phyloP scores from a whole-genome alignment of 2,888 invertebrate species.

The Lamellibrachia satsuma region DNA sequence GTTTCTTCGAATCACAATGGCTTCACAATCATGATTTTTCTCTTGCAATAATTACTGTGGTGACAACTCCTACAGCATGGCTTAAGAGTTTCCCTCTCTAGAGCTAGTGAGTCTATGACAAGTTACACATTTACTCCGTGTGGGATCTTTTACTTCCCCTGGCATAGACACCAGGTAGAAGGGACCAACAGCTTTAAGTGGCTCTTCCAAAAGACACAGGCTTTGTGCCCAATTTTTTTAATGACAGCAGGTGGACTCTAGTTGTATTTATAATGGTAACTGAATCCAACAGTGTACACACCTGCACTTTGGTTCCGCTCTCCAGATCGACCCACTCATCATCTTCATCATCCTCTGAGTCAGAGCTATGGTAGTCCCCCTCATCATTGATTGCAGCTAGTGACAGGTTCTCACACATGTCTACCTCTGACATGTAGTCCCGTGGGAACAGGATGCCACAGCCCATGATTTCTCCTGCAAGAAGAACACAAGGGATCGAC shows the following conservation, averaged over 20 bases:
- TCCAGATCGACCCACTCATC: constrained; percentile 57
- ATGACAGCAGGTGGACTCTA: neutral
- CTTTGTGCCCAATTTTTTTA: too few relatives aligned
- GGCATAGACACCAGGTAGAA: too few relatives aligned
- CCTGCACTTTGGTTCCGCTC: constrained; percentile 62
- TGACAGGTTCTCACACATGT: constrained; percentile 41
- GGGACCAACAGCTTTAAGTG: too few relatives aligned
- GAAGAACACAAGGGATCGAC: neutral
- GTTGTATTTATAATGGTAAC: neutral
- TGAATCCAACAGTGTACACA: constrained; percentile 30
- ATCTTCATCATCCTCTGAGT: constrained; percentile 65
- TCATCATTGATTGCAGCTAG: constrained; percentile 44
- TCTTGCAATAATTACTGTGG: too few relatives aligned
- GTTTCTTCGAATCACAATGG: too few relatives aligned
- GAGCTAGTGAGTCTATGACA: too few relatives aligned
- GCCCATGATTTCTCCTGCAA: constrained; percentile 69
- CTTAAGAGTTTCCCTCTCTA: too few relatives aligned
- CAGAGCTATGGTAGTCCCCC: constrained; percentile 52
- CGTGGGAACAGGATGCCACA: constrained; percentile 70
- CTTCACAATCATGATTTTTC: too few relatives aligned
- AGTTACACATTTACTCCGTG: too few relatives aligned
- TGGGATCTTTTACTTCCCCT: too few relatives aligned
- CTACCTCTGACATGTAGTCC: constrained; percentile 58
- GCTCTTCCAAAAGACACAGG: too few relatives aligned
- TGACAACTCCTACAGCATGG: too few relatives aligned